Base-by-base conservation (phyloP, 1,140 invertebrate species). In the Proctacanthus coquilletti region DNA sequence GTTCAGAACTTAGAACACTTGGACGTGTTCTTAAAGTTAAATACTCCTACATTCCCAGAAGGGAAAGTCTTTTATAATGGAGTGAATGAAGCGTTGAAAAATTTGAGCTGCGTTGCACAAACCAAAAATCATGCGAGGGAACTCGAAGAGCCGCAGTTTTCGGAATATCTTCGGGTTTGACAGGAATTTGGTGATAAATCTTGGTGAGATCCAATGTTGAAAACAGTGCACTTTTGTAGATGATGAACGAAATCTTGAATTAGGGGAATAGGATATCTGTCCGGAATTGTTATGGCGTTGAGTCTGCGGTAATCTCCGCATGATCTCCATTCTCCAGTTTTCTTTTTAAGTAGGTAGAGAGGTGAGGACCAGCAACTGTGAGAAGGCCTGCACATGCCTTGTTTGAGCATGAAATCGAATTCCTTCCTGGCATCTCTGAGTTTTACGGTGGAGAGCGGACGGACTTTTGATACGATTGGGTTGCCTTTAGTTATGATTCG, bases 61-160 rank as follows among this genome's bases (percentile, higher is more conserved):
- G n/a, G n/a, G n/a, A n/a, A n/a, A n/a, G n/a, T n/a, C n/a, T n/a
- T n/a, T n/a, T n/a, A n/a, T n/a, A n/a, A n/a, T n/a, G n/a, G n/a
- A n/a, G 44, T 65, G 50, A 41, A 70, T 67, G 13, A 62, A 54
- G 6, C 66, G 38, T 45, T 70, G 62, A 42, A 69, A 72, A 2
- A 56, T 61, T 19, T 62, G 52, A 1, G 49, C 51, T 2, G 33
- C 40, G 20, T 45, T 47, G 4, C 21, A 34, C 0, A 52, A 18
- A 4, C 51, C 51, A 21, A 47, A 47, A 0, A 46, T 37, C 23
- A 56, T 39, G 8, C 29, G 3, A 13, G 34, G 20, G 29, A 41
- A 53, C 11, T 47, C 32, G 37, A 51, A 21, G 43, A 41, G 0
- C 45, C 42, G 54, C 62, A 0, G 63, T 65, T 46, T 66, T 67